Base-by-base conservation (phyloP, 2,113 vertebrate genomes). In the Pleuronectes platessa region DNA sequence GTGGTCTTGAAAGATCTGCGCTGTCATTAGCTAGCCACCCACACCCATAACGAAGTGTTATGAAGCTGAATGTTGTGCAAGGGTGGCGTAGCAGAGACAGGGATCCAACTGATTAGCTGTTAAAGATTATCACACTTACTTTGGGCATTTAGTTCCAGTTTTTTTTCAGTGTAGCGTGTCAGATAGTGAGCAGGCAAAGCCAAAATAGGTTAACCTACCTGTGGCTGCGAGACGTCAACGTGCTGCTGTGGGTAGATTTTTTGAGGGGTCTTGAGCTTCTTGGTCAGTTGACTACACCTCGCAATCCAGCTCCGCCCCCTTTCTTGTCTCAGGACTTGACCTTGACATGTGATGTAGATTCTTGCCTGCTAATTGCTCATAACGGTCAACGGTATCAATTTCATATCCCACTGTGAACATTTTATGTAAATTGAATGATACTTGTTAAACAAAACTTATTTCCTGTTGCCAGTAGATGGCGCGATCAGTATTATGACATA, bases 151-250 rank as follows among this genome's bases (percentile, higher is more conserved):
- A 10, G 10, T 51, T 23, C 0, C 3, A 56, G 31, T n/a, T n/a
- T 65, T 35, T 53, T 40, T 5, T 3, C 0, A 0, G 18, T 9
- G 15, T 5, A 13, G 26, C 1, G 2, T 18, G 31, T 60, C 2
- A 65, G 31, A 35, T 45, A 72, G 4, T 21, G 20, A 77, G 13
- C 51, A 71, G 71, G 74, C 24, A 70, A 68, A 84, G 31, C 26
- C 65, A 83, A 81, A 78, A 85, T 56, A 11, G 13, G 49, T 67
- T 11, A 71, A 55, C 89, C 14, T 86, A 86, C 86, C 87, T 78
- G 53, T 6, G 2, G 6, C 21, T 72, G 60, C 60, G 69, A 17
- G 11, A 60, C 61, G 76, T 15, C 73, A 17, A 51, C 31, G 0
- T 21, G 27, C 9, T 14, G 55, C 8, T 21, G 14, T 5, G 0